These are phyloP conservation scores for Physeter macrocephalus DNA, from an alignment of 2,113 vertebrate genomes.

Conservation along the genomic window DNA sequence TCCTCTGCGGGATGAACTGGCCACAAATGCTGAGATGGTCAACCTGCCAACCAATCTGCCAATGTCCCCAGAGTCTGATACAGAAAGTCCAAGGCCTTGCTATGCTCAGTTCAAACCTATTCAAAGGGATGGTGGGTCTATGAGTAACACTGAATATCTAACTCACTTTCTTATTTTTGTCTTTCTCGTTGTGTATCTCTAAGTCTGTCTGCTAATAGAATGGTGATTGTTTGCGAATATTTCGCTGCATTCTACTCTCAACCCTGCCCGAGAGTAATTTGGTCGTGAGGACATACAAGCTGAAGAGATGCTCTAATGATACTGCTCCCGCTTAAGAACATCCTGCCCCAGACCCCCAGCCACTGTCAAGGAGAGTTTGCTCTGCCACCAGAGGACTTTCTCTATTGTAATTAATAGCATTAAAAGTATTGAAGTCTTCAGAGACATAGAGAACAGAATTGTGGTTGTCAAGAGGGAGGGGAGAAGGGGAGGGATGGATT, in stretches of 20 bases:
- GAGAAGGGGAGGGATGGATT: no score
- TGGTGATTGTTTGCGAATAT: background rate
- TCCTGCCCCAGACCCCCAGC: background rate
- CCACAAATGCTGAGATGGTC: background rate
- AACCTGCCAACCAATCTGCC: background rate
- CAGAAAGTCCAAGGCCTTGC: background rate
- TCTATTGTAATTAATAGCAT: background rate
- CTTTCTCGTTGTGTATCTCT: background rate
- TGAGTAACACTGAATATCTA: background rate
- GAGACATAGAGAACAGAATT: no score
- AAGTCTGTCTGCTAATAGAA: background rate
- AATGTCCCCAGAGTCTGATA: background rate
- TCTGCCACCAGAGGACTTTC: background rate
- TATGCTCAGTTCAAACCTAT: background rate
- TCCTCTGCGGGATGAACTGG: no score
- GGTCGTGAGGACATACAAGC: background rate
- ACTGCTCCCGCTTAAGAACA: no score
- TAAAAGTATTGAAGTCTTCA: background rate
- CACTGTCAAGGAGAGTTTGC: background rate
- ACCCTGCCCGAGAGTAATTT: fast-evolving
- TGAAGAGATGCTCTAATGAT: background rate
- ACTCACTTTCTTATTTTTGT: background rate
- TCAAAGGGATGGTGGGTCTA: background rate
- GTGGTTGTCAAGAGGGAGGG: no score
- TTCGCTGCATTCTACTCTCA: background rate